Conservation (phyloP, 2,113 vertebrate genomes). For the Chloropsis cyanopogon region DNA sequence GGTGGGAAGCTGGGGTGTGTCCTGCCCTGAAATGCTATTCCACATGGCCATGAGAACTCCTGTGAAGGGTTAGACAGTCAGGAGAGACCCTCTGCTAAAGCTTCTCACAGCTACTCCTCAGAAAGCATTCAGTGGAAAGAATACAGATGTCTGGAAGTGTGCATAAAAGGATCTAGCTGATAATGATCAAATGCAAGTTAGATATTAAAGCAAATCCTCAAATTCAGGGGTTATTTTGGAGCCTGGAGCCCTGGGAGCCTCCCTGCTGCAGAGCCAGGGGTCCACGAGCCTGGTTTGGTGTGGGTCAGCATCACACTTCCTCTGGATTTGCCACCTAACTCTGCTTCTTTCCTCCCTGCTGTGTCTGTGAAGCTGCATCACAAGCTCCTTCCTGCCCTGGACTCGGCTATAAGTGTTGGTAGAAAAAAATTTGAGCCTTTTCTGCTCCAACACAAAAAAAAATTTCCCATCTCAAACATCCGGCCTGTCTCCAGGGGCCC, state of each 20-base stretch:
- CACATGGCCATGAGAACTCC: background rate
- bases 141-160: background rate
- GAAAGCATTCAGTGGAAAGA: background rate
- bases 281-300: background rate
- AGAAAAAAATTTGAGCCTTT: background rate
- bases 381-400: background rate
- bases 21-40: background rate
- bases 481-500: background rate
- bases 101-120: background rate
- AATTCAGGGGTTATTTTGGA: background rate
- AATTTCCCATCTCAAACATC: background rate
- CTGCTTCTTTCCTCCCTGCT: background rate
- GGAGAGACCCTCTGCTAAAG: background rate
- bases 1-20: background rate
- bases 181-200: background rate
- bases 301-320: background rate
- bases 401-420: background rate
- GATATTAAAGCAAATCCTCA: background rate
- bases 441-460: background rate
- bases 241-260: background rate
- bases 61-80: background rate
- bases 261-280: rapidly evolving
- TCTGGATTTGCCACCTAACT: background rate
- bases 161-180: background rate
- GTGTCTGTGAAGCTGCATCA: background rate